Percentiles rank a stretch among this genome's conserved stretches.
Evolutionary conservation across 2,797 vertebrate genomes (phyloP).

Genomic region (Jordanella pulchra): DNA sequence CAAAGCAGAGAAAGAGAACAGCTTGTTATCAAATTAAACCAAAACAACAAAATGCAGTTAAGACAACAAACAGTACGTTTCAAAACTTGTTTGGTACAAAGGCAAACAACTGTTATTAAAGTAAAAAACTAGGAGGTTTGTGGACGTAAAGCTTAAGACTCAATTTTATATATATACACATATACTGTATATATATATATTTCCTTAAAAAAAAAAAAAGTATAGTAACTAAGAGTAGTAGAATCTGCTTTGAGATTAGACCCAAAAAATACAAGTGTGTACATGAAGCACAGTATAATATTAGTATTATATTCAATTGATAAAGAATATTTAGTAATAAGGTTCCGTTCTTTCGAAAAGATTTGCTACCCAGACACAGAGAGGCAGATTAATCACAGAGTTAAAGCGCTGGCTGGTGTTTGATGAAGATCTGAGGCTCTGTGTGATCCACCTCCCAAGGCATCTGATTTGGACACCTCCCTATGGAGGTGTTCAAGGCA

Average conservation of each 20-base stretch:
- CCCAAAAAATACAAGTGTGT: not conserved
- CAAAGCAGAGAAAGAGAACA: not conserved
- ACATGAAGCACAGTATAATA: not conserved
- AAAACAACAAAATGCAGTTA: constrained; percentile 3
- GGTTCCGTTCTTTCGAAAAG: no score
- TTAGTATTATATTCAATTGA: no score
- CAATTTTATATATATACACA: no score
- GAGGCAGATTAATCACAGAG: not conserved
- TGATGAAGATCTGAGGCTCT: not conserved
- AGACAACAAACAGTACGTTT: no score
- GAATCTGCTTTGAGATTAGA: not conserved
- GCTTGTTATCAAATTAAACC: constrained; percentile 20
- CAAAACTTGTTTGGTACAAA: no score
- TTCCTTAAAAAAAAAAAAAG: no score
- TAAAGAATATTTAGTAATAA: not conserved
- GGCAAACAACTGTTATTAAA: constrained; percentile 56
- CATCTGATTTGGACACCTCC: no score
- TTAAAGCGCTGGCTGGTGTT: not conserved
- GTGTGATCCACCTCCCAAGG: not conserved
- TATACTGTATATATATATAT: no score
- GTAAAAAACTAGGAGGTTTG: constrained; percentile 41
- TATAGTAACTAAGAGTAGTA: not conserved
- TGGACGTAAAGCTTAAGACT: constrained; percentile 14
- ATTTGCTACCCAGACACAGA: not conserved
- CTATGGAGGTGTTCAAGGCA: not conserved